These are phyloP conservation scores for Pandemis cinnamomeana DNA, from an alignment of 2,888 invertebrate species.

Conservation along the genomic window DNA sequence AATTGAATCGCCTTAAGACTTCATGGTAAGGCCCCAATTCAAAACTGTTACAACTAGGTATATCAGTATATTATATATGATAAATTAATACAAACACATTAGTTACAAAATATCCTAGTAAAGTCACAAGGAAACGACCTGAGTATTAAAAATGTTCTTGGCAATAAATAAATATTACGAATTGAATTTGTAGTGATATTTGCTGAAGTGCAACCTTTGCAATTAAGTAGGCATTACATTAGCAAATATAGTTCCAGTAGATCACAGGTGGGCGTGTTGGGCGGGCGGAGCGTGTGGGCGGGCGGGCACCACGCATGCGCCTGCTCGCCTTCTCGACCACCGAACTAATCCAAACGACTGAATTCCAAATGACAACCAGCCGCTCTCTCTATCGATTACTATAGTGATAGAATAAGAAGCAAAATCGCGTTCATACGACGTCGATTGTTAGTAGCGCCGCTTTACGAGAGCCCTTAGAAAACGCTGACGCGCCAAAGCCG, in stretches of 20 bases:
- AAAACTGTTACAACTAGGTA: no score
- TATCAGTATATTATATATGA: no score
- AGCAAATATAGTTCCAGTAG: slow-evolving; percentile 60
- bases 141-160: not conserved
- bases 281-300: slow-evolving; percentile 73
- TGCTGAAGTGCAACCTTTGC: slow-evolving; percentile 26
- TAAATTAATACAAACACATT: not conserved
- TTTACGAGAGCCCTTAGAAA: slow-evolving; percentile 64
- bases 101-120: not conserved
- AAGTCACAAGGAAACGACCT: not conserved
- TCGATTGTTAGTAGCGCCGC: slow-evolving; percentile 60
- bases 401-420: slow-evolving; percentile 70
- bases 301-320: slow-evolving; percentile 80
- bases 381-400: slow-evolving; percentile 66
- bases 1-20: no score
- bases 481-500: slow-evolving; percentile 66
- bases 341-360: slow-evolving; percentile 51
- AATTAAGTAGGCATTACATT: slow-evolving; percentile 61
- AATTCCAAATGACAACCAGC: slow-evolving; percentile 59
- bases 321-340: slow-evolving; percentile 53
- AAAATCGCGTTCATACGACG: slow-evolving; percentile 57
- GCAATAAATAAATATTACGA: not conserved
- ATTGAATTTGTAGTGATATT: slow-evolving; percentile 12
- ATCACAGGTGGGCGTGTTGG: slow-evolving; percentile 79
- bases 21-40: no score